phyloP scores from a whole-genome alignment of 2,113 vertebrate genomes.

The Toxotes jaculatrix region DNA sequence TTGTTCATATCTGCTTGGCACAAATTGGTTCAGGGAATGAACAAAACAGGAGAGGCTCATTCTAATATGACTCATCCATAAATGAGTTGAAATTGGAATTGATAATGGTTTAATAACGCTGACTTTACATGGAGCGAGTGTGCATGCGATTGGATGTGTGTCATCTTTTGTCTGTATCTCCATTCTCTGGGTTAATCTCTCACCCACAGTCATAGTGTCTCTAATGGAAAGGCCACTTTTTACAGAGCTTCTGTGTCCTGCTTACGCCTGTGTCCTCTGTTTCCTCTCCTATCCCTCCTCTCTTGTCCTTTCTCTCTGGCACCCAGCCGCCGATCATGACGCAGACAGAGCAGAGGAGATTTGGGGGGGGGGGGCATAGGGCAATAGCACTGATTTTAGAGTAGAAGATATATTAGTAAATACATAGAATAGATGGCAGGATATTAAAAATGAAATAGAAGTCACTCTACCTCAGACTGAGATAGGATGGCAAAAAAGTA shows the following conservation, averaged over 20 bases:
- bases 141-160: slow-evolving; percentile 28
- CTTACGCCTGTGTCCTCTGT: slow-evolving; percentile 45
- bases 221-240: slow-evolving; percentile 46
- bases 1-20: slow-evolving; percentile 27
- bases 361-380: slow-evolving; percentile 29
- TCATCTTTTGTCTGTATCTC: slow-evolving; percentile 38
- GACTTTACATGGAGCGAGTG: background rate
- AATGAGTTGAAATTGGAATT: slow-evolving; percentile 30
- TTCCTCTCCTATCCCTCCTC: slow-evolving; percentile 33
- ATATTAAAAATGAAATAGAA: slow-evolving; percentile 1
- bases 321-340: slow-evolving; percentile 70
- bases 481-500: background rate
- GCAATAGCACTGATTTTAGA: slow-evolving; percentile 21
- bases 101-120: slow-evolving; percentile 35
- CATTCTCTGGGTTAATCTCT: slow-evolving; percentile 34
- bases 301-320: slow-evolving; percentile 60
- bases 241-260: slow-evolving; percentile 47
- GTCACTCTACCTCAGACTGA: background rate
- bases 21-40: slow-evolving; percentile 36
- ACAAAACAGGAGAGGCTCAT: slow-evolving; percentile 12
- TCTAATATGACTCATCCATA: slow-evolving; percentile 28
- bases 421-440: background rate
- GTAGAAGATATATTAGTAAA: slow-evolving; percentile 3
- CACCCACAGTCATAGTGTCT: slow-evolving; percentile 3
- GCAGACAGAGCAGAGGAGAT: slow-evolving; percentile 55